Percentiles rank a stretch among this genome's conserved stretches.
These are phyloP conservation scores for Pheucticus melanocephalus DNA, from an alignment of 2,113 vertebrate species.

Conservation along the genomic window DNA sequence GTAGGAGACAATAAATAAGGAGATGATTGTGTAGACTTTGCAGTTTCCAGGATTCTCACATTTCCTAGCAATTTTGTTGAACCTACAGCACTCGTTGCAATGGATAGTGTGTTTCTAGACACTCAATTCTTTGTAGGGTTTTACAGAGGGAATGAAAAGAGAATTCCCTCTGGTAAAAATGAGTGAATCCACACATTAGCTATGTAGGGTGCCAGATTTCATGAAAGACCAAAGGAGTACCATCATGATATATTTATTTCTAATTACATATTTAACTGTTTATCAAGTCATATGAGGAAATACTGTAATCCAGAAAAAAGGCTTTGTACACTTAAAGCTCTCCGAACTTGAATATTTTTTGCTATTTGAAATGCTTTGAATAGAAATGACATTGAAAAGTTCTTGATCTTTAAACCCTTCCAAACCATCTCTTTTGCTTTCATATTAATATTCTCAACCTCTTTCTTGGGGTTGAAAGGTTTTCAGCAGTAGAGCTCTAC, in stretches of 20 bases:
- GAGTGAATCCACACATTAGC: neutral
- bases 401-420: neutral
- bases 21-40: neutral
- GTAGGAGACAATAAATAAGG: neutral
- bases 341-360: neutral
- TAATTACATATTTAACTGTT: neutral
- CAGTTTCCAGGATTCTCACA: neutral
- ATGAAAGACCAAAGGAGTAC: neutral
- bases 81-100: neutral
- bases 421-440: neutral
- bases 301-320: neutral
- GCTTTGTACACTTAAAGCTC: neutral
- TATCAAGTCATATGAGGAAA: neutral
- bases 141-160: neutral
- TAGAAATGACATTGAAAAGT: neutral
- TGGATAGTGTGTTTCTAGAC: neutral
- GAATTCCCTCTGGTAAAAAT: neutral
- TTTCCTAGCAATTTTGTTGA: neutral
- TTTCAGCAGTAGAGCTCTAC: neutral
- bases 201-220: neutral
- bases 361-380: neutral
- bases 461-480: neutral
- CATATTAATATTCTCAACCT: neutral
- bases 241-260: neutral
- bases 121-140: neutral